phyloP scores from a whole-genome alignment of 2,888 invertebrate genomes.

The Drosophila vallismaia region DNA sequence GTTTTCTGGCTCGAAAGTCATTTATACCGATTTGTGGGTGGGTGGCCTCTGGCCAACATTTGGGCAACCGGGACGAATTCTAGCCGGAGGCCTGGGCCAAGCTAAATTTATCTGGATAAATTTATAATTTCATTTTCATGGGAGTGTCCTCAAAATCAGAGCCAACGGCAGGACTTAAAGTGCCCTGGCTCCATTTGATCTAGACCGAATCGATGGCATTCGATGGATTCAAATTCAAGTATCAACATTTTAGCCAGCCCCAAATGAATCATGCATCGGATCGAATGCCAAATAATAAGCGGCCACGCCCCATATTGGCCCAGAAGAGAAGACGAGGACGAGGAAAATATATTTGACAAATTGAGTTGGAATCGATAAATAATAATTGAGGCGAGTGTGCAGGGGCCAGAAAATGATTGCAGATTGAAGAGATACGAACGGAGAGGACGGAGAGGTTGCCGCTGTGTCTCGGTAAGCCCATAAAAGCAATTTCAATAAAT shows the following conservation, averaged over 20 bases:
- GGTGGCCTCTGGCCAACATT: conserved; percentile 15
- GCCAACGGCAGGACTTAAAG: not conserved
- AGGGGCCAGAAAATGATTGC: conserved; percentile 26
- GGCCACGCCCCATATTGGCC: conserved; percentile 5
- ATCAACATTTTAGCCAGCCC: conserved; percentile 12
- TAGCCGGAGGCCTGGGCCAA: conserved; percentile 3
- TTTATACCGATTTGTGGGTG: conserved; percentile 45
- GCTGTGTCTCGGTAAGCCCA: conserved; percentile 31
- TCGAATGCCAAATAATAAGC: conserved; percentile 24
- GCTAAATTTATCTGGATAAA: conserved; percentile 27
- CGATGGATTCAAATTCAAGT: conserved; percentile 12
- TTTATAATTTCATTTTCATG: conserved; percentile 43
- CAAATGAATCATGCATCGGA: conserved; percentile 30
- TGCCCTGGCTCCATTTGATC: conserved; percentile 20
- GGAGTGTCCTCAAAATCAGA: conserved; percentile 23
- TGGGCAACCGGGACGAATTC: conserved; percentile 5
- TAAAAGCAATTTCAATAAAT: conserved; percentile 75
- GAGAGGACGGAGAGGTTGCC: conserved; percentile 24
- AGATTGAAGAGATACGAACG: conserved; percentile 35
- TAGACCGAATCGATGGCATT: conserved; percentile 14
- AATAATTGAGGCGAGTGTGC: conserved; percentile 62
- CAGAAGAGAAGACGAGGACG: not conserved
- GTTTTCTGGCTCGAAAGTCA: conserved; percentile 23
- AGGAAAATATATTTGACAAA: conserved; percentile 57
- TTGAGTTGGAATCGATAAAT: conserved; percentile 68